A percentile compares a stretch with the other conserved stretches of the same genome.
Evolutionary conservation across 2,797 vertebrate species (phyloP).

Genomic region (Leptatherina wallacei): DNA sequence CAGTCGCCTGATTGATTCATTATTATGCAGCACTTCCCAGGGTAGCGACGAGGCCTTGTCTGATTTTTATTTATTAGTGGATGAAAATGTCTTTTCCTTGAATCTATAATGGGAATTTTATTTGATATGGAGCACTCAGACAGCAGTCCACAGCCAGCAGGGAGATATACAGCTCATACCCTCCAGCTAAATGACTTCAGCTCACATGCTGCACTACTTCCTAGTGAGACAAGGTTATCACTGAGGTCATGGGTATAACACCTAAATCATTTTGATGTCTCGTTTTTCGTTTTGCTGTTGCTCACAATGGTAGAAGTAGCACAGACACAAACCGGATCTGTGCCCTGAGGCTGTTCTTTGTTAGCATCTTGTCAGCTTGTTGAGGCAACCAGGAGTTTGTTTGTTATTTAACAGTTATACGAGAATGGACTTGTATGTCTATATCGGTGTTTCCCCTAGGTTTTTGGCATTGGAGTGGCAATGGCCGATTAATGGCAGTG

Average conservation of each 20-base stretch:
- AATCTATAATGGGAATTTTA: slow-evolving; percentile 36
- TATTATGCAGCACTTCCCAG: slow-evolving; percentile 17
- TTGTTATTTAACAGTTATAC: neutral
- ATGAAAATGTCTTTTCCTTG: slow-evolving; percentile 32
- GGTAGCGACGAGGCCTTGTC: slow-evolving; percentile 15
- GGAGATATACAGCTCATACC: slow-evolving; percentile 11
- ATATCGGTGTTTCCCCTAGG: neutral
- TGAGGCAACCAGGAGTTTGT: neutral
- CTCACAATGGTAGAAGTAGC: neutral
- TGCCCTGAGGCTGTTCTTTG: slow-evolving; percentile 20
- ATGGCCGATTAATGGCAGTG: no score
- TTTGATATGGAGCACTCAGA: slow-evolving; percentile 15
- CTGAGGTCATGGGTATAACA: slow-evolving; percentile 29
- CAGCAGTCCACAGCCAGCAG: slow-evolving; percentile 16
- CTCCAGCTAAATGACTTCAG: slow-evolving; percentile 13
- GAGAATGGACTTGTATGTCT: neutral
- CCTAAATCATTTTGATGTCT: slow-evolving; percentile 27
- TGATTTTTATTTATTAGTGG: slow-evolving; percentile 6
- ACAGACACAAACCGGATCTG: slow-evolving; percentile 3
- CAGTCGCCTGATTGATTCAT: slow-evolving; percentile 47
- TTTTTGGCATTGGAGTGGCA: no score
- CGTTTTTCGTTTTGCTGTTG: neutral
- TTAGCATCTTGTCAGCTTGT: neutral
- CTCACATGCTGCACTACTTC: neutral
- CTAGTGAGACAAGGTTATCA: slow-evolving; percentile 25